Evolutionary conservation across 2,888 invertebrate species (phyloP), one percentile per base, ranked within the genome.

Genomic region (Drosophila meridiana): DNA sequence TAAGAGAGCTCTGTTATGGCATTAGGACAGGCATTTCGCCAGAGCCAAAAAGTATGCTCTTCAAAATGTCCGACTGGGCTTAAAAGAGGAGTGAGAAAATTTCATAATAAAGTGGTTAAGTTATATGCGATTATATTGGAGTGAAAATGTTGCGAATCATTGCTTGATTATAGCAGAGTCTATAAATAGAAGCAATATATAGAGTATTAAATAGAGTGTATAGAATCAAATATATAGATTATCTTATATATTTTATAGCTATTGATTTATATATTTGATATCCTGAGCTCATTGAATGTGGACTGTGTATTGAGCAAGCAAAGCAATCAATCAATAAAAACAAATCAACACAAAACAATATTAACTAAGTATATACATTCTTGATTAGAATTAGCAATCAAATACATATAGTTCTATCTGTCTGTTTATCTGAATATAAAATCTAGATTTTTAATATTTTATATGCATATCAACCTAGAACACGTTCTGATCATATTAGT

Each of bases 31-130:
- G 5, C 8, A 26, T 59, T 36, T 47, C 36, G 9, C 28, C 7
- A 3, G 13, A n/a, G 59, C 59, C 59, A 28, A 59, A 59, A 59
- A 59, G 59, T 59, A 59, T 59, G 59, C 59, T 36, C 59, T 30
- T 9, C 1, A 47, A 59, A 47, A 38, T 36, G 8, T 34, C 7
- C 14, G 8, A 43, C 13, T 9, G 26, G 14, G 26, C 57, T 34
- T 34, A 32, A 20, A 20, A 5, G 14, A 57, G 32, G 32, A 57
- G 20, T 1, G 5, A 50, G 34, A 3, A 4, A 3, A 48, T 8
- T 8, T 48, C 14, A 48, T n/a, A 48, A 28, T 28, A 5, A 14
- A 47, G 14, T 47, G 28, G 14, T 2, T 47, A 28, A n/a, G n/a
- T 2, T 1, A 47, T 47, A 47, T 47, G 6, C 6, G 28, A 20